These are phyloP conservation scores for Rhagonycha lutea DNA, from an alignment of 2,888 invertebrate species.

Conservation along the genomic window DNA sequence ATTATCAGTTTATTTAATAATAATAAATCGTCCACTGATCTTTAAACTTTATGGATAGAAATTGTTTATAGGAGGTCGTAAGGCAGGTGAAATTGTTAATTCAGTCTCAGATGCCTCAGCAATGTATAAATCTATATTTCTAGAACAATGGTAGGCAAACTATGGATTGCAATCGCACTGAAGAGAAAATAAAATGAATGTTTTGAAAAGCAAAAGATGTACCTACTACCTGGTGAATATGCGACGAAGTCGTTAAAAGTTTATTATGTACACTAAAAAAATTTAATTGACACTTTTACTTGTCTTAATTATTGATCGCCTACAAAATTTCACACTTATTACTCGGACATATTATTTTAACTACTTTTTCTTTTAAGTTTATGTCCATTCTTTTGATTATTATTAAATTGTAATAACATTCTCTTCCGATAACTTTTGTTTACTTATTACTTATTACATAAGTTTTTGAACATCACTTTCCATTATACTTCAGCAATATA, in stretches of 20 bases:
- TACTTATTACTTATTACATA: no score
- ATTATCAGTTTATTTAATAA: not conserved
- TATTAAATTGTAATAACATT: not conserved
- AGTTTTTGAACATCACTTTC: not conserved
- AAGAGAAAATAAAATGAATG: no score
- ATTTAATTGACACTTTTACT: not conserved
- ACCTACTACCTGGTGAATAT: not conserved
- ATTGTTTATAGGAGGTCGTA: not conserved
- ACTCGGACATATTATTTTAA: no score
- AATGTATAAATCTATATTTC: not conserved
- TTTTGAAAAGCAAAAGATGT: not conserved
- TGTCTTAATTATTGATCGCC: not conserved
- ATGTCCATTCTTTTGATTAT: not conserved
- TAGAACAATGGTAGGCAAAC: not conserved
- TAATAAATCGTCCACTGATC: not conserved
- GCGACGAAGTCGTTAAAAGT: not conserved
- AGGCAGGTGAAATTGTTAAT: not conserved
- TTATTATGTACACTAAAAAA: no score
- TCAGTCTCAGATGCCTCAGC: not conserved
- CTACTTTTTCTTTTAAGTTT: not conserved
- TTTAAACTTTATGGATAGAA: not conserved
- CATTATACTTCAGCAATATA: not conserved
- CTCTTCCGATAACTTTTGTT: not conserved
- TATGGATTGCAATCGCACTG: not conserved
- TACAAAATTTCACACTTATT: not conserved